Conservation (phyloP, 2,113 vertebrate species). For the Hippoglossus stenolepis region DNA sequence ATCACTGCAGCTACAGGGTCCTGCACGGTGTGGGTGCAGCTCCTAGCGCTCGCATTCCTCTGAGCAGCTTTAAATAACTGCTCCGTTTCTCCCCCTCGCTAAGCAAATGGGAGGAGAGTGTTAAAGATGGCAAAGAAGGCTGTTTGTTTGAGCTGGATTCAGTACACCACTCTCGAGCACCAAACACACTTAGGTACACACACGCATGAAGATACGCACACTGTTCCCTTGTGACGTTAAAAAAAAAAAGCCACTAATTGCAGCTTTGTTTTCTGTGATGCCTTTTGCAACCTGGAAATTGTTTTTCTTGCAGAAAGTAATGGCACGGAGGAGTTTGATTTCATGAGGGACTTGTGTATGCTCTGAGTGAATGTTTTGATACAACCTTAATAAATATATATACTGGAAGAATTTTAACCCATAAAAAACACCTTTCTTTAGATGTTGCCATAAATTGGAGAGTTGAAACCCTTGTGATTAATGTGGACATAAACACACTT, state of each 20-base stretch:
- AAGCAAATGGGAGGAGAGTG: constrained; percentile 77
- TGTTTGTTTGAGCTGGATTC: constrained; percentile 74
- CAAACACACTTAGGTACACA: constrained; percentile 25
- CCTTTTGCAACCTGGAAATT: constrained; percentile 4
- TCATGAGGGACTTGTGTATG: not conserved
- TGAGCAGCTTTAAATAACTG: constrained; percentile 79
- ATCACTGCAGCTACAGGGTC: constrained; percentile 71
- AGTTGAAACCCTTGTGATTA: too few species aligned
- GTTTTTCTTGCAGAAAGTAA: not conserved
- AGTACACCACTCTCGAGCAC: constrained; percentile 39
- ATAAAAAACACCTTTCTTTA: too few species aligned
- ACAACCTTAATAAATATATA: not conserved
- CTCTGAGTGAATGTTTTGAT: not conserved
- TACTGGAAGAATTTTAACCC: too few species aligned
- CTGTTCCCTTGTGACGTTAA: constrained; percentile 44
- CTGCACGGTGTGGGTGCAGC: constrained; percentile 58
- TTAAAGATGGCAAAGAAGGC: constrained; percentile 78
- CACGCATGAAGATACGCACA: constrained; percentile 20
- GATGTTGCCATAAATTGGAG: too few species aligned
- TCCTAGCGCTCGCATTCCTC: constrained; percentile 73
- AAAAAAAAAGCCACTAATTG: constrained; percentile 68
- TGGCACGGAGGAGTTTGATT: not conserved
- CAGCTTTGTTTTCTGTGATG: constrained; percentile 64
- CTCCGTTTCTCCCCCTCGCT: constrained; percentile 54
- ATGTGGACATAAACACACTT: too few species aligned